Conservation (phyloP, 2,113 vertebrate species). For the Hepsetus odoe region DNA sequence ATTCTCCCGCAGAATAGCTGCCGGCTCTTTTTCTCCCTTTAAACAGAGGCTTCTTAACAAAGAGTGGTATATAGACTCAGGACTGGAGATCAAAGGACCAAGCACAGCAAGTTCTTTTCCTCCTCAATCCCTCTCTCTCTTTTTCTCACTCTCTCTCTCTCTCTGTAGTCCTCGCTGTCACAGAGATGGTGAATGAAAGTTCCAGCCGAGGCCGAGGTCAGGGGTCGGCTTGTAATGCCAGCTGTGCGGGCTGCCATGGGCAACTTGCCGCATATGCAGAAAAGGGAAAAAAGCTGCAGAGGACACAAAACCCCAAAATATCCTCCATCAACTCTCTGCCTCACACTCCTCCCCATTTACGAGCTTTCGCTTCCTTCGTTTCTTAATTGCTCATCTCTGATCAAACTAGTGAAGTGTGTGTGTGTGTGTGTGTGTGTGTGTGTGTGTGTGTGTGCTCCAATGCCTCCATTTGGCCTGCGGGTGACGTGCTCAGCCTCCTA, state of each 20-base stretch:
- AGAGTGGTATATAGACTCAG: slow-evolving; percentile 70
- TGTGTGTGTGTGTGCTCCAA: background rate
- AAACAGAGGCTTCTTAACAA: slow-evolving; percentile 35
- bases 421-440: slow-evolving; percentile 14
- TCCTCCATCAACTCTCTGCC: background rate
- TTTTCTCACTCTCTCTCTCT: background rate
- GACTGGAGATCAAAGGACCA: slow-evolving; percentile 78
- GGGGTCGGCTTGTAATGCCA: slow-evolving; percentile 84
- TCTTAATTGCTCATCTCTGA: background rate
- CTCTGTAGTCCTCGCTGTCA: slow-evolving; percentile 19
- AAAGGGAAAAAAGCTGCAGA: slow-evolving; percentile 21
- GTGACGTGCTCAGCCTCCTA: slow-evolving; percentile 52
- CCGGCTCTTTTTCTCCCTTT: background rate
- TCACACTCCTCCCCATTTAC: background rate
- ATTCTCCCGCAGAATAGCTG: slow-evolving; percentile 81
- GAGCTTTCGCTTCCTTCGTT: slow-evolving; percentile 3
- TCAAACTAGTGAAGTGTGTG: slow-evolving; percentile 23
- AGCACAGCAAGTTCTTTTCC: slow-evolving; percentile 72
- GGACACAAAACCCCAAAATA: slow-evolving; percentile 23
- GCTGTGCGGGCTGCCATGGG: slow-evolving; percentile 80
- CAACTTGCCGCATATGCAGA: slow-evolving; percentile 65
- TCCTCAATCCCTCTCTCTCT: slow-evolving; percentile 64
- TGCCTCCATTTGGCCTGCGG: background rate
- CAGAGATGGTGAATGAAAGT: slow-evolving; percentile 64
- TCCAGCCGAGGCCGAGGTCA: slow-evolving; percentile 76